Base-by-base conservation (phyloP, 2,113 vertebrate species). In the Euleptes europaea region DNA sequence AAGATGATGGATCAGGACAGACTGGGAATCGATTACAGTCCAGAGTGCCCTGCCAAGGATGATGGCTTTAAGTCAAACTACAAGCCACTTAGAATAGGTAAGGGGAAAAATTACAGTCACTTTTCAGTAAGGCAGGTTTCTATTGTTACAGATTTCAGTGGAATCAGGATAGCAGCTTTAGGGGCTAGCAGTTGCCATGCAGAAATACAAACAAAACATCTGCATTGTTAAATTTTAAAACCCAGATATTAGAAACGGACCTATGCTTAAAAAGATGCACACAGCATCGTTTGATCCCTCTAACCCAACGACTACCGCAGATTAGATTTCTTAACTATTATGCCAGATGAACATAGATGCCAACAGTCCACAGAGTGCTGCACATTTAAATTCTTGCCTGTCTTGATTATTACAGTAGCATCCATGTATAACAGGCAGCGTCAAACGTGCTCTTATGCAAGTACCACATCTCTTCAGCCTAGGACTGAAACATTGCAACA, bases 361-460 rank as follows among this genome's bases (percentile, higher is more conserved):
- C 93, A 91, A 88, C 93, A 91, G 19, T 94, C 93, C 94, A 95
- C 94, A 92, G 89, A 93, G 54, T 89, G 90, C 90, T 91, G 92
- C 88, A 86, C 82, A 72, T 82, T 79, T 75, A 89, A 93, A 83
- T 74, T 93, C 84, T 88, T 63, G 33, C 71, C 86, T 88, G n/a
- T 79, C 82, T 89, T 91, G 89, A 89, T 84, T 90, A 86, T 90
- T 88, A 89, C 78, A 83, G 87, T 74, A 74, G 66, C 44, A 40
- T 92, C 82, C 87, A 85, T 94, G 88, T 91, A 90, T 90, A 79
- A 81, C 83, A 88, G 88, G 51, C 42, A 47, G 95, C 86, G 86
- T 88, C 93, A 94, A 94, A 92, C 94, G 93, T 1, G 54, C 93
- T 95, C 92, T 94, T 94, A 93, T 40, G 83, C 66, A 88, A 90